Conservation (phyloP, 2,888 invertebrate species). For the Ypsolopha sequella region DNA sequence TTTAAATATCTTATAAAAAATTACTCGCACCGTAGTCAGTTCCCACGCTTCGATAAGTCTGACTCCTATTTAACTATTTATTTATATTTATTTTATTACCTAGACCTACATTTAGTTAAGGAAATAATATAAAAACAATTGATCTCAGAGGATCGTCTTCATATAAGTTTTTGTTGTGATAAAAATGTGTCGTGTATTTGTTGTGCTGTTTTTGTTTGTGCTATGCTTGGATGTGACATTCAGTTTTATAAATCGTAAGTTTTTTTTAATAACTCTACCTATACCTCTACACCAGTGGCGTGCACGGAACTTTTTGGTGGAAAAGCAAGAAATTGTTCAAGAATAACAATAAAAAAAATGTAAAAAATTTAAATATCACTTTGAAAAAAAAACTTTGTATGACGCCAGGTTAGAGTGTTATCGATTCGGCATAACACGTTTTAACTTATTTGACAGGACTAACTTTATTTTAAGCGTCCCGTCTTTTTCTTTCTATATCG, state of each 20-base stretch:
- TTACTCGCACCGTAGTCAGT: constrained; percentile 36
- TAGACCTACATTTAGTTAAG: constrained; percentile 25
- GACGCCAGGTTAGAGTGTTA: no score
- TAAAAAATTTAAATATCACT: no score
- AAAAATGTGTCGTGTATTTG: constrained; percentile 38
- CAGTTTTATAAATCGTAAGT: constrained; percentile 57
- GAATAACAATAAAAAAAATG: no score
- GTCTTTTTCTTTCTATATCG: no score
- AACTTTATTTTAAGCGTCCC: no score
- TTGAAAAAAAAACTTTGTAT: no score
- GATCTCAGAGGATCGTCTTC: constrained; percentile 16
- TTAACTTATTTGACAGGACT: no score
- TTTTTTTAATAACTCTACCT: no score
- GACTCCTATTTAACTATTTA: constrained; percentile 7
- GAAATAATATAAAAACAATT: constrained; percentile 25
- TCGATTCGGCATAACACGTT: no score
- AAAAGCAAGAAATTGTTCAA: no score
- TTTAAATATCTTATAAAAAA: constrained; percentile 61
- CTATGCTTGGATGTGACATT: constrained; percentile 29
- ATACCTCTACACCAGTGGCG: no score
- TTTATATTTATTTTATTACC: constrained; percentile 19
- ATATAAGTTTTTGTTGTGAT: constrained; percentile 19
- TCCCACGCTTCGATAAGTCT: constrained; percentile 28
- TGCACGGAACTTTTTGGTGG: no score
- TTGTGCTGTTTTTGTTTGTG: constrained; percentile 22